Conservation (phyloP, 2,888 invertebrate species). For the Orthosia incerta region DNA sequence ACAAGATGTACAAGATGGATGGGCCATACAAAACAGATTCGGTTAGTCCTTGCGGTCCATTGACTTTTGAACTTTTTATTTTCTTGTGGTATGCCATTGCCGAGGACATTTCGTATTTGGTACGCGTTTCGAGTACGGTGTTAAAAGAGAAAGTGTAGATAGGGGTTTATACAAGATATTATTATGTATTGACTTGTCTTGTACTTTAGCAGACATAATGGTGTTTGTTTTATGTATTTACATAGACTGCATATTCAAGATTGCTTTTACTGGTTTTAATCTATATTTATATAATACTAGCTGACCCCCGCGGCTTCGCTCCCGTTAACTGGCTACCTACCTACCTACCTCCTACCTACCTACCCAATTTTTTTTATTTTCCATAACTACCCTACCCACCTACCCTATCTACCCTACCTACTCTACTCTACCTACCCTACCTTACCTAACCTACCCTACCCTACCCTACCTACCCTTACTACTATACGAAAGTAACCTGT, state of each 20-base stretch:
- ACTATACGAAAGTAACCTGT: too few relatives aligned
- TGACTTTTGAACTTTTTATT: slow-evolving; percentile 59
- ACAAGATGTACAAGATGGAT: slow-evolving; percentile 65
- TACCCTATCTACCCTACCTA: too few relatives aligned
- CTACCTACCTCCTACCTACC: too few relatives aligned
- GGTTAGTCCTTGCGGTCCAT: slow-evolving; percentile 42
- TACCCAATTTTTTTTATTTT: too few relatives aligned
- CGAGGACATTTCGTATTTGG: slow-evolving; percentile 8
- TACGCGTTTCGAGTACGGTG: background rate
- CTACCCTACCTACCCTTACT: too few relatives aligned
- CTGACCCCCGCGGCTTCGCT: too few relatives aligned
- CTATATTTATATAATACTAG: too few relatives aligned
- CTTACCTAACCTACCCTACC: too few relatives aligned
- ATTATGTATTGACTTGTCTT: background rate
- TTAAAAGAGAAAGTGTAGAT: slow-evolving; percentile 21
- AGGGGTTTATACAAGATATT: background rate
- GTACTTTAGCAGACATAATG: background rate
- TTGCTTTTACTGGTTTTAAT: background rate
- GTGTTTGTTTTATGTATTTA: background rate
- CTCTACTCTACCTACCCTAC: too few relatives aligned
- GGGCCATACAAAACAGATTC: slow-evolving; percentile 52
- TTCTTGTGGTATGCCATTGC: slow-evolving; percentile 7
- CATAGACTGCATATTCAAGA: background rate
- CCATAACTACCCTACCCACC: too few relatives aligned
- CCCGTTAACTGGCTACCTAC: too few relatives aligned